phyloP scores from a whole-genome alignment of 2,888 invertebrate genomes.

The Apamea crenata region DNA sequence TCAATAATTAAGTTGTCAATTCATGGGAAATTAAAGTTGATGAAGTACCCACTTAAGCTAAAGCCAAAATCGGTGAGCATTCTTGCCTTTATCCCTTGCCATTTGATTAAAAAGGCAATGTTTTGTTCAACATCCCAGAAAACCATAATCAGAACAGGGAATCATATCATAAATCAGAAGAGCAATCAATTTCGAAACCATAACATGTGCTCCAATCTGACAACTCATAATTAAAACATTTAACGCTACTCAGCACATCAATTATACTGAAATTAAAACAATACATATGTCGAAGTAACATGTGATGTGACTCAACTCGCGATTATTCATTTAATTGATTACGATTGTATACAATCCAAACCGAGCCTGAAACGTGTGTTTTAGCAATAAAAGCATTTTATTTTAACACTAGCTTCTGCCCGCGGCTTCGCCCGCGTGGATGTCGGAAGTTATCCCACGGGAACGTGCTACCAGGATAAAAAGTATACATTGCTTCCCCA shows the following conservation, averaged over 20 bases:
- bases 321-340: constrained; percentile 69
- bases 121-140: constrained; percentile 16
- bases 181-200: constrained; percentile 45
- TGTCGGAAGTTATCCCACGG: too few species aligned
- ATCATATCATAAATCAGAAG: constrained; percentile 34
- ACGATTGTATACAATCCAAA: constrained; percentile 49
- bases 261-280: constrained; percentile 64
- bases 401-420: too few species aligned
- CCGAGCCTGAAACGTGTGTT: constrained; percentile 49
- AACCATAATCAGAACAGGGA: constrained; percentile 3
- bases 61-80: background rate
- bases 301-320: constrained; percentile 67
- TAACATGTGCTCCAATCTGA: constrained; percentile 50
- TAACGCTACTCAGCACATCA: constrained; percentile 48
- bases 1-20: constrained; percentile 6
- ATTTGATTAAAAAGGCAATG: background rate
- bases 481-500: too few species aligned
- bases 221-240: constrained; percentile 65
- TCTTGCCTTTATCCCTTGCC: background rate
- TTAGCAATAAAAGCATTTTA: constrained; percentile 34
- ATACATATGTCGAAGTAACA: constrained; percentile 46
- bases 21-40: background rate
- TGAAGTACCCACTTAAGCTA: background rate
- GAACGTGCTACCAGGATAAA: too few species aligned
- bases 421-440: too few species aligned